Base-by-base conservation (phyloP, 2,888 invertebrate genomes). In the Axea sp. region DNA sequence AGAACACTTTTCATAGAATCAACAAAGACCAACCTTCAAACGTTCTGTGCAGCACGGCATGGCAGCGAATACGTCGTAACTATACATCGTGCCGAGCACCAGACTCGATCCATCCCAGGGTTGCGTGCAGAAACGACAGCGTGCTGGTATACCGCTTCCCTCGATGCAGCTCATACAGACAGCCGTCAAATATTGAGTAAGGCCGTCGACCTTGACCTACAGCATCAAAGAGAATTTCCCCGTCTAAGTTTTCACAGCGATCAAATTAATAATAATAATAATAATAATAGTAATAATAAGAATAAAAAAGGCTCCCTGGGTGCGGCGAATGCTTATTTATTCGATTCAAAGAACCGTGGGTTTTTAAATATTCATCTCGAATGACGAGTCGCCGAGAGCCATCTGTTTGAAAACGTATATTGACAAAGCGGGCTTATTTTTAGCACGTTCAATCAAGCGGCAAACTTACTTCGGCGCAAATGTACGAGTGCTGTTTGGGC, bases 31-130 rank as follows among this genome's bases (percentile, higher is more conserved):
- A 85, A 96, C 96, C 93, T 95, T 95, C 81, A 97, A 91, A 81
- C 98, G 92, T 85, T 96, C 96, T 84, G 94, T 92, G 89, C 98
- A 98, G 89, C 98, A 99, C 9, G 97, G 97, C 89, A 95, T 95
- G 73, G 98, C 97, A 86, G 98, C 98, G 88, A 99, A 98, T 81
- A 99, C 96, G 89, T 99, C 98, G 86, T 97, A 99, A 71, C 97
- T 95, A 90, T 99, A 99, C 96, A 98, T 97, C 76, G 98, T 97
- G 77, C 98, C 98, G 65, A 98, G 91, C 64, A 98, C 95, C 74
- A 98, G 91, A 49, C 96, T 95, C 14, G 96, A 94, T 15, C 98
- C 98, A 85, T 96, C 95, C 97, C 97, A 97, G 80, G 93, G 93
- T 81, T 92, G 93, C 43, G 91, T 92, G 88, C 97, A 97, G 89